These are phyloP conservation scores for Barbus barbus DNA, from an alignment of 2,113 vertebrate species.

Conservation along the genomic window DNA sequence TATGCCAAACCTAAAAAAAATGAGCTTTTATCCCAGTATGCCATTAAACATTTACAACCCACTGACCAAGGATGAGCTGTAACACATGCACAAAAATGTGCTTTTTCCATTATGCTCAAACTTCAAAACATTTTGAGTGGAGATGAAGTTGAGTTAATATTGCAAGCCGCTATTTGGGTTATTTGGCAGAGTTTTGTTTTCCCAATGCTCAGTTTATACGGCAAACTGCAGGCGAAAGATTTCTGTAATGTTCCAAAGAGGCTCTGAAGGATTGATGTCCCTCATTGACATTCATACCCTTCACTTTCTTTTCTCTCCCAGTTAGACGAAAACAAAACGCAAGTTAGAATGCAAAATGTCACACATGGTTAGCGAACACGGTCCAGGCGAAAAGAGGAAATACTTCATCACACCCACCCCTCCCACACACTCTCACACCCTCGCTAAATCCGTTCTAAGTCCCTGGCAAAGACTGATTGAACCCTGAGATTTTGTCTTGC, in stretches of 20 bases:
- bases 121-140: no score
- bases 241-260: slow-evolving; percentile 54
- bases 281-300: slow-evolving; percentile 56
- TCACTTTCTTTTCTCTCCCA: slow-evolving; percentile 41
- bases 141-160: slow-evolving; percentile 42
- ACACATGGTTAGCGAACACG: slow-evolving; percentile 14
- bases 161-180: slow-evolving; percentile 34
- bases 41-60: background rate
- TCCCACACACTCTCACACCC: background rate
- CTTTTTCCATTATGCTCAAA: background rate
- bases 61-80: background rate
- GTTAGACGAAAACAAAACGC: slow-evolving; percentile 54
- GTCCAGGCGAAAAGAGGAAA: slow-evolving; percentile 13
- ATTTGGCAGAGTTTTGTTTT: slow-evolving; percentile 52
- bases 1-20: no score
- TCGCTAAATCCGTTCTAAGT: background rate
- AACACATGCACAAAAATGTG: background rate
- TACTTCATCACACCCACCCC: slow-evolving; percentile 16
- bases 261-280: slow-evolving; percentile 50
- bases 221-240: slow-evolving; percentile 43
- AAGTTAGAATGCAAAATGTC: slow-evolving; percentile 50
- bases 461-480: slow-evolving; percentile 10
- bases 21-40: background rate
- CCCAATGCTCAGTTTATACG: slow-evolving; percentile 51
- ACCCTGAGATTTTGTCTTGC: slow-evolving; percentile 5